These are phyloP conservation scores for Istiophorus platypterus DNA, from an alignment of 2,113 vertebrate species.

Conservation along the genomic window DNA sequence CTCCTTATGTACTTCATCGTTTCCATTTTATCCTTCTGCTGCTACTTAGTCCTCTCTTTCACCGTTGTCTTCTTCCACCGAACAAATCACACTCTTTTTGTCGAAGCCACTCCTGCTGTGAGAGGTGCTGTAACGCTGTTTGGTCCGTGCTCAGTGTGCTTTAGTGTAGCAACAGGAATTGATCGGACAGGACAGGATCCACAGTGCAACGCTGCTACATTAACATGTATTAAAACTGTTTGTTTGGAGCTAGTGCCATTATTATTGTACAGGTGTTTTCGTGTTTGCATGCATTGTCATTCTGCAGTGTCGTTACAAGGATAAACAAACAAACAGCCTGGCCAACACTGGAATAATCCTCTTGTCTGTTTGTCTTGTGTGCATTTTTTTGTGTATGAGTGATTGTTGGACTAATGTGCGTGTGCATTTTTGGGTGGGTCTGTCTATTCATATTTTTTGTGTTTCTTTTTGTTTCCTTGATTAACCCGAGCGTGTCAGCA, in stretches of 20 bases:
- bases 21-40: conserved; percentile 35
- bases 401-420: conserved; percentile 3
- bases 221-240: conserved; percentile 30
- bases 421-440: not conserved
- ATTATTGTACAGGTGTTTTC: conserved; percentile 17
- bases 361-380: conserved; percentile 55
- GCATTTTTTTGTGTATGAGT: conserved; percentile 8
- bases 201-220: not conserved
- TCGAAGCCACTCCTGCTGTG: not conserved
- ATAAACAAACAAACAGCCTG: conserved; percentile 61
- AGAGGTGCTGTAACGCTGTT: conserved; percentile 14
- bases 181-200: conserved; percentile 11
- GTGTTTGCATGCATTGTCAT: conserved; percentile 32
- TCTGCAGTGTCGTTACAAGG: conserved; percentile 40
- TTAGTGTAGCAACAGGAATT: conserved; percentile 19
- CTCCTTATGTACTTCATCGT: conserved; percentile 43
- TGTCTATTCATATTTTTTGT: not conserved
- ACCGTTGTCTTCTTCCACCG: not conserved
- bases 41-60: conserved; percentile 20
- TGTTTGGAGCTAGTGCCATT: conserved; percentile 28
- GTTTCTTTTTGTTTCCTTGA: conserved; percentile 49
- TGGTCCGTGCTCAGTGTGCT: not conserved
- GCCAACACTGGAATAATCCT: conserved; percentile 60
- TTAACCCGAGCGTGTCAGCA: conserved; percentile 55
- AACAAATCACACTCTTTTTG: not conserved